A percentile compares a stretch with the other conserved stretches of the same genome.
These are phyloP conservation scores for Polyodon spathula DNA, from an alignment of 2,113 vertebrate species.

Conservation along the genomic window DNA sequence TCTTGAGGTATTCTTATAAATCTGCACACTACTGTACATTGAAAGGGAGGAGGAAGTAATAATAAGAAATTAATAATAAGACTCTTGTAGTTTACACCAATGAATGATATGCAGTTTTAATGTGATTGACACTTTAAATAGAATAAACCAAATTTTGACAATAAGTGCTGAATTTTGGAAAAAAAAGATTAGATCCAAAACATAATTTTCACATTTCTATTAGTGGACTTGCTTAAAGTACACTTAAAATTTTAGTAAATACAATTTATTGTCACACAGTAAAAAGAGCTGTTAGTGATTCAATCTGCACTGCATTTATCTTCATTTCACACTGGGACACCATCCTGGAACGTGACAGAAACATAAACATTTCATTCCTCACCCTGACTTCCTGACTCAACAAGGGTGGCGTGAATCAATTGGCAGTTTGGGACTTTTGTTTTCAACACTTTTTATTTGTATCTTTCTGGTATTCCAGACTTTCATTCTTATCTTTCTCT, in stretches of 20 bases:
- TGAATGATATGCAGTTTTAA: not conserved
- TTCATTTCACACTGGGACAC: not conserved
- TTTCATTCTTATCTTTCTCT: not conserved
- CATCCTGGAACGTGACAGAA: not conserved
- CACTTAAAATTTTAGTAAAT: not conserved
- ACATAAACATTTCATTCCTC: not conserved
- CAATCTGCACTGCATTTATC: not conserved
- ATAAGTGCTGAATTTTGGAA: not conserved
- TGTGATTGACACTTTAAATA: not conserved
- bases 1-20: too few species aligned
- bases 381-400: not conserved
- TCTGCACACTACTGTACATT: too few species aligned
- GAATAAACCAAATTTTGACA: not conserved
- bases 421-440: not conserved
- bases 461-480: not conserved
- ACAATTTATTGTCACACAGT: not conserved
- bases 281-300: not conserved
- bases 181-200: not conserved
- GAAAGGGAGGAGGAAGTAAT: too few species aligned
- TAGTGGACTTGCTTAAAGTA: not conserved
- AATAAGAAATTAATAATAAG: too few species aligned
- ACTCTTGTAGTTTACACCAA: too few species aligned
- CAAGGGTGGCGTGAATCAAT: constrained; percentile 4
- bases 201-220: not conserved
- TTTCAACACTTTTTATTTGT: not conserved